Evolutionary conservation across 1,140 invertebrate genomes (phyloP).

Genomic region (Apis dorsata): DNA sequence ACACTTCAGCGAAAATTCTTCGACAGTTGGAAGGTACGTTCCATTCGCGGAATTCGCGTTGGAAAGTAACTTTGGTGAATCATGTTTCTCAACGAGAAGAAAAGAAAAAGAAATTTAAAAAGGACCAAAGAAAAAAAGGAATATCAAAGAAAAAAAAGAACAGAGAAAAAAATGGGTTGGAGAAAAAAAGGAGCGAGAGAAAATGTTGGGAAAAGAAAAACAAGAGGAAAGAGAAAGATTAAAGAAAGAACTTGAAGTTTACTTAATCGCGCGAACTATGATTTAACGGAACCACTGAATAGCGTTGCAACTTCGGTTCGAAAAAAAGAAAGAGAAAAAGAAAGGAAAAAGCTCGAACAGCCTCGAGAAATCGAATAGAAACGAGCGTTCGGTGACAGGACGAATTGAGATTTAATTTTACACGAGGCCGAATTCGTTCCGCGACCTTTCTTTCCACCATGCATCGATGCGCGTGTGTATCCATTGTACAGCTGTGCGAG

Average conservation of each 20-base stretch:
- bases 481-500: not conserved
- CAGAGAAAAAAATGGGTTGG: conserved; percentile 49
- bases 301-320: conserved; percentile 13
- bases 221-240: not conserved
- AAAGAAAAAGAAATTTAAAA: not conserved
- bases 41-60: conserved; percentile 21
- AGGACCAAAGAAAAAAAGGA: not conserved
- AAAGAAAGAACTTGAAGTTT: conserved; percentile 2
- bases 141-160: conserved; percentile 33
- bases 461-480: conserved; percentile 1
- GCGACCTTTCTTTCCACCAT: conserved; percentile 24
- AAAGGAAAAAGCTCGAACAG: not conserved
- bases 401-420: conserved; percentile 56
- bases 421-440: conserved; percentile 29
- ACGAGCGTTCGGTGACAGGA: not conserved
- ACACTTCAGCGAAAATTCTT: conserved; percentile 37
- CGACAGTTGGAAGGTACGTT: conserved; percentile 28
- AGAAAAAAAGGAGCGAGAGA: conserved; percentile 36
- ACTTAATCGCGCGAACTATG: not conserved
- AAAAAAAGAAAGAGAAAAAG: not conserved
- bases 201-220: not conserved
- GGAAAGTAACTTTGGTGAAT: conserved; percentile 25
- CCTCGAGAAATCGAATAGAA: conserved; percentile 4
- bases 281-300: conserved; percentile 26
- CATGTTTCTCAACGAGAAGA: not conserved